Conservation (phyloP, 2,797 vertebrate genomes). For the Cossypha polioptera region DNA sequence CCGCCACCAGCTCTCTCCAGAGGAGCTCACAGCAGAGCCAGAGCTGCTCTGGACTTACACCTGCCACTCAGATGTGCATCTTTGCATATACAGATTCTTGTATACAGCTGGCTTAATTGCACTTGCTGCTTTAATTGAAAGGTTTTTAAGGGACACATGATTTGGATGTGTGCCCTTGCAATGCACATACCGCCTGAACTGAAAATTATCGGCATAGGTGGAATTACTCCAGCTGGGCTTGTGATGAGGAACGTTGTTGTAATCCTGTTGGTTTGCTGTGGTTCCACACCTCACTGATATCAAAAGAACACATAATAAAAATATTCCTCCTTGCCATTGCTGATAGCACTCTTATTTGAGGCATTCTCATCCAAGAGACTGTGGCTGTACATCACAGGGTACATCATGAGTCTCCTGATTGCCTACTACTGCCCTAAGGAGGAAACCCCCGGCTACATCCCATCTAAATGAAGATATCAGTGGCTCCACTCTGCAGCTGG, state of each 20-base stretch:
- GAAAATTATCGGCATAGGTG: background rate
- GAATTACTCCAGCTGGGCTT: background rate
- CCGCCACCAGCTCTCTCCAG: background rate
- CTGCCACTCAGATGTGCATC: background rate
- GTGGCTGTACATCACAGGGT: background rate
- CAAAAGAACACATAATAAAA: background rate
- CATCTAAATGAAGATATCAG: background rate
- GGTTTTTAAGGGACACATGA: background rate
- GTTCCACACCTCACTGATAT: background rate
- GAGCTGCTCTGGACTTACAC: background rate
- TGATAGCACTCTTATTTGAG: background rate
- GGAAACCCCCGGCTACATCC: background rate
- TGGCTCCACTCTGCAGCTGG: background rate
- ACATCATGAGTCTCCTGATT: background rate
- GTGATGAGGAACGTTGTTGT: background rate
- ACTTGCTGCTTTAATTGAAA: background rate
- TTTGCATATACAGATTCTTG: background rate
- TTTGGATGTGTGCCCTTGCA: background rate
- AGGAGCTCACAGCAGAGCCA: background rate
- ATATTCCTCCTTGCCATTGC: background rate
- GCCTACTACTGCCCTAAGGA: background rate
- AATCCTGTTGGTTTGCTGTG: background rate
- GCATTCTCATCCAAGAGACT: background rate
- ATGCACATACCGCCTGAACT: background rate
- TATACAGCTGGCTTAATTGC: slow-evolving; percentile 28